A percentile compares a stretch with the other conserved stretches of the same genome.
These are phyloP conservation scores for Rafetus swinhoei DNA, from an alignment of 2,113 vertebrate genomes.

Conservation along the genomic window DNA sequence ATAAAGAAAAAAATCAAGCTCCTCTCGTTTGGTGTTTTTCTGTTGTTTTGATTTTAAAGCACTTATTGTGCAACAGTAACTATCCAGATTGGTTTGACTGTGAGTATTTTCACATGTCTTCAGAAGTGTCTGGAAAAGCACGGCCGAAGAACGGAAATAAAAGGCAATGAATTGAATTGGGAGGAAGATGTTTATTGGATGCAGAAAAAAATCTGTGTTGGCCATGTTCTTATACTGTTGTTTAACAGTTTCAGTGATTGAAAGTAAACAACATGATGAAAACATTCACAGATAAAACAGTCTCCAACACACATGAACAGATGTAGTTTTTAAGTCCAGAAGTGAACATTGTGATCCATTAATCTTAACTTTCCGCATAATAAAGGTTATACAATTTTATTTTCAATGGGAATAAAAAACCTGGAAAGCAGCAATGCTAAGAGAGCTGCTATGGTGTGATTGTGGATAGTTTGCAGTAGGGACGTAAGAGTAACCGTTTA, in stretches of 20 bases:
- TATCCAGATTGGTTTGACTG: rapidly evolving
- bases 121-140: not conserved
- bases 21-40: rapidly evolving
- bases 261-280: rapidly evolving
- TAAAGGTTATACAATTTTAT: not conserved
- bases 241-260: rapidly evolving
- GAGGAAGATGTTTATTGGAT: rapidly evolving
- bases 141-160: not conserved
- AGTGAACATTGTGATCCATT: not conserved
- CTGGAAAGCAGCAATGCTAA: not conserved
- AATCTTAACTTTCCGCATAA: rapidly evolving
- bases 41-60: rapidly evolving
- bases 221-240: no score
- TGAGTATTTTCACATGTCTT: rapidly evolving
- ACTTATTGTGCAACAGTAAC: not conserved
- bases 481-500: no score
- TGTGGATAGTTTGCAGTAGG: not conserved
- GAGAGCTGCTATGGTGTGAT: not conserved
- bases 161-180: not conserved
- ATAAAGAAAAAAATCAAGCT: rapidly evolving
- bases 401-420: rapidly evolving
- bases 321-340: not conserved
- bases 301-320: rapidly evolving
- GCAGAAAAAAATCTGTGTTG: not conserved
- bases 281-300: not conserved